Evolutionary conservation across 2,113 vertebrate genomes (phyloP).

Genomic region (Copsychus sechellarum): DNA sequence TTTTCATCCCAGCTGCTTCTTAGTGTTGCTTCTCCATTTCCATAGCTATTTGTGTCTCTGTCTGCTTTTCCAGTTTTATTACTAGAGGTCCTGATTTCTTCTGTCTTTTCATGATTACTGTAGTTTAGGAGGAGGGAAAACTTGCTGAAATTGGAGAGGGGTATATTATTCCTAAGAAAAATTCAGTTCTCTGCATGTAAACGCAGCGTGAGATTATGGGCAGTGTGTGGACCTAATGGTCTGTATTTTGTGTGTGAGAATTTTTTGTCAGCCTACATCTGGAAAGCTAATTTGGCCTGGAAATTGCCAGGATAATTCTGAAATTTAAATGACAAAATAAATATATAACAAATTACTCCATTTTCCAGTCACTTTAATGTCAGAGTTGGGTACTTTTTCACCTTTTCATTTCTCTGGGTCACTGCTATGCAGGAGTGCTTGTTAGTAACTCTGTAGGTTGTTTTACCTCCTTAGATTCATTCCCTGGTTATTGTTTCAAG

Average conservation of each 20-base stretch:
- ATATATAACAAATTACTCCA: accelerated
- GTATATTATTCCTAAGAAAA: not conserved
- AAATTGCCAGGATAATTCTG: not conserved
- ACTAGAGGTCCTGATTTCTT: not conserved
- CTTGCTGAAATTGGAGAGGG: not conserved
- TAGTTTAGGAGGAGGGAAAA: not conserved
- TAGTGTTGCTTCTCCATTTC: not conserved
- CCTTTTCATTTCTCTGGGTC: not conserved
- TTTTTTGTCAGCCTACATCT: not conserved
- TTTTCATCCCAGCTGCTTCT: not conserved
- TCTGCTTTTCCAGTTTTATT: not conserved
- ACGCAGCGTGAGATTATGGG: not conserved
- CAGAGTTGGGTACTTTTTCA: not conserved
- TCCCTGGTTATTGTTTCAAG: not conserved
- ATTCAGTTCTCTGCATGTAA: not conserved
- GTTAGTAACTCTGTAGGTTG: not conserved
- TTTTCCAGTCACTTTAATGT: not conserved
- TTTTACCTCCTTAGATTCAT: not conserved
- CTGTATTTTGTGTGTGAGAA: not conserved
- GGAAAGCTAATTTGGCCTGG: not conserved
- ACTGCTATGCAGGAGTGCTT: not conserved
- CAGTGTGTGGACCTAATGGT: not conserved
- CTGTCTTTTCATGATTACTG: not conserved
- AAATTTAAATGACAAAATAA: not conserved
- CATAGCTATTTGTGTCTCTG: not conserved